phyloP scores from a whole-genome alignment of 2,797 vertebrate species.

The Cynopterus sphinx region DNA sequence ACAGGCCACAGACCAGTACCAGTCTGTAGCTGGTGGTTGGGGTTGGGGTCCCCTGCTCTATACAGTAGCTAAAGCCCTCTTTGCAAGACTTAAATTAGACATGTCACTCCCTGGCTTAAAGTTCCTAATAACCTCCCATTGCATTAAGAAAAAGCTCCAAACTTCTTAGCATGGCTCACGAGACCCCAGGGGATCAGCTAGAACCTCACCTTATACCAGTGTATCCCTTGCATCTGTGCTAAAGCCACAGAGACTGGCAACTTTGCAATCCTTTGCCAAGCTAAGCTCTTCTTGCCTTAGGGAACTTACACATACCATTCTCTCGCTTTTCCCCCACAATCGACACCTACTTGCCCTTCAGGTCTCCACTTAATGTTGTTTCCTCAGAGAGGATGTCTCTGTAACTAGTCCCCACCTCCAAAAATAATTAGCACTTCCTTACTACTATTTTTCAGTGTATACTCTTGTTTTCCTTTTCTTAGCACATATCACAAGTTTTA shows the following conservation, averaged over 20 bases:
- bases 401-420: background rate
- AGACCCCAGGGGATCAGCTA: background rate
- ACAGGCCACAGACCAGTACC: too few relatives aligned
- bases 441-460: background rate
- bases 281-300: background rate
- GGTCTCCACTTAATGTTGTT: background rate
- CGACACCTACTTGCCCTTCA: background rate
- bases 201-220: background rate
- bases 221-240: background rate
- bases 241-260: background rate
- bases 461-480: background rate
- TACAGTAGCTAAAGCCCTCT: conserved; percentile 30
- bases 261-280: background rate
- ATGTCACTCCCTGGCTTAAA: conserved; percentile 29
- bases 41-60: background rate
- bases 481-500: background rate
- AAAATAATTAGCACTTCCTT: background rate
- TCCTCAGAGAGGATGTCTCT: background rate
- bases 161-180: background rate
- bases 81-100: conserved; percentile 68
- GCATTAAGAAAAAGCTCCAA: conserved; percentile 42
- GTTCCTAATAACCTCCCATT: conserved; percentile 28
- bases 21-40: too few relatives aligned
- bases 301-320: background rate
- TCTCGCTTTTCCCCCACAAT: background rate